Evolutionary conservation across 1,140 invertebrate genomes (phyloP), one percentile per base, ranked within the genome.

Genomic region (Caenorhabditis briggsae): DNA sequence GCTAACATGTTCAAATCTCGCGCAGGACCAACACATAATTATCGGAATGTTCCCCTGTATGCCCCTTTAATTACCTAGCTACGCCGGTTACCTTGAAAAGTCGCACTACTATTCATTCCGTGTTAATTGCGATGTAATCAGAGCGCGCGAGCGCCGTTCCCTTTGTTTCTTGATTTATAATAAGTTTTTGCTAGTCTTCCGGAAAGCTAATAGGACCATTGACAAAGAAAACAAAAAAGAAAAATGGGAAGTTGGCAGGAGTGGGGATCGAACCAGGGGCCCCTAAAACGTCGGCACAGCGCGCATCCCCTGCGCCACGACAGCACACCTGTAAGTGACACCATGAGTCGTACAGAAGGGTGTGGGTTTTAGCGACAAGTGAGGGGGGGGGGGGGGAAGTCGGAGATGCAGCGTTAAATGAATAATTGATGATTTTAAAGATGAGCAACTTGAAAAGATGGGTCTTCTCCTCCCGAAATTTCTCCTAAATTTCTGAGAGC

Each of bases 81-180:
- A 11, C 46, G 50, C 16, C 50, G 20, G 70, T 78, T 46, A 78
- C 70, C 70, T 78, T 78, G 70, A 78, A 78, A 78, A 23, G 33
- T 33, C 43, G n/a, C 18, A 23, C n/a, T n/a, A n/a, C n/a, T n/a
- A n/a, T 23, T 20, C 46, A 70, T 70, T 70, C 43, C 53, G 43
- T 78, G 70, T 78, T 78, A 78, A 78, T 78, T 78, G 70, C 53
- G 70, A 78, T 78, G 70, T 78, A 78, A 78, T 78, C 70, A 78
- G n/a, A 50, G 70, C n/a, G 70, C 23, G 16, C 33, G 33, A 6
- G 64, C 43, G 46, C 11, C 9, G 14, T 9, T 70, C n/a, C 8
- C 8, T n/a, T 46, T 70, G 64, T 46, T 70, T 3, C 9, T 70
- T 78, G 70, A 78, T 78, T 78, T 78, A 78, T 78, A 78, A 78